These are phyloP conservation scores for Carterocephalus palaemon DNA, from an alignment of 2,888 invertebrate genomes.

Conservation along the genomic window DNA sequence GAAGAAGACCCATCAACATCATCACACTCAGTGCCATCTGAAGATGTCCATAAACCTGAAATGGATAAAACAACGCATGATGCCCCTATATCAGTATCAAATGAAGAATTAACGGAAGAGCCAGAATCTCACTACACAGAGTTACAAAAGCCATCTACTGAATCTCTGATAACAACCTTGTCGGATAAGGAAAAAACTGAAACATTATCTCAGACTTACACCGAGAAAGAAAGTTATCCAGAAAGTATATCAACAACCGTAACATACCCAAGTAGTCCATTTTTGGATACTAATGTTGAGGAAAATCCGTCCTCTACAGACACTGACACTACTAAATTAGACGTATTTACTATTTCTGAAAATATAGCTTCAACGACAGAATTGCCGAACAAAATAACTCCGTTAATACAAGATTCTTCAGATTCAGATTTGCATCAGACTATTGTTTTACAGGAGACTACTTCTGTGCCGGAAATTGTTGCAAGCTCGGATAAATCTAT, in stretches of 20 bases:
- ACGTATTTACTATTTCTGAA: neutral
- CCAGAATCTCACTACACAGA: neutral
- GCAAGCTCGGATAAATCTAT: slow-evolving; percentile 10
- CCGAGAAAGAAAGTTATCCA: slow-evolving; percentile 3
- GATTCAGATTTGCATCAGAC: neutral
- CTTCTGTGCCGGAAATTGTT: slow-evolving; percentile 5
- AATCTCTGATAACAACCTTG: neutral
- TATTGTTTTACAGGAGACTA: slow-evolving; percentile 13
- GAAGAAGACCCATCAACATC: slow-evolving; percentile 16
- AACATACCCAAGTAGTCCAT: slow-evolving; percentile 3
- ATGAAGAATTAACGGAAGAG: slow-evolving; percentile 16
- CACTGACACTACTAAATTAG: neutral
- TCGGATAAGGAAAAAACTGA: slow-evolving; percentile 1
- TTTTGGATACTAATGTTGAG: slow-evolving; percentile 4
- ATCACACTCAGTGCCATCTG: slow-evolving; percentile 3
- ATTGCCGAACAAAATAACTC: slow-evolving; percentile 1
- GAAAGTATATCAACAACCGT: slow-evolving; percentile 1
- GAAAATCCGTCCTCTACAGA: neutral
- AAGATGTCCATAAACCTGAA: slow-evolving; percentile 10
- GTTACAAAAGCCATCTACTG: slow-evolving; percentile 11
- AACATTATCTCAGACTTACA: neutral
- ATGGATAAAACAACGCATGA: slow-evolving; percentile 12
- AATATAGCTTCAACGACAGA: slow-evolving; percentile 9
- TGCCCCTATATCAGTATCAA: neutral
- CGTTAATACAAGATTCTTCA: neutral